Base-by-base conservation (phyloP, 2,113 vertebrate genomes). In the Leuciscus idus region DNA sequence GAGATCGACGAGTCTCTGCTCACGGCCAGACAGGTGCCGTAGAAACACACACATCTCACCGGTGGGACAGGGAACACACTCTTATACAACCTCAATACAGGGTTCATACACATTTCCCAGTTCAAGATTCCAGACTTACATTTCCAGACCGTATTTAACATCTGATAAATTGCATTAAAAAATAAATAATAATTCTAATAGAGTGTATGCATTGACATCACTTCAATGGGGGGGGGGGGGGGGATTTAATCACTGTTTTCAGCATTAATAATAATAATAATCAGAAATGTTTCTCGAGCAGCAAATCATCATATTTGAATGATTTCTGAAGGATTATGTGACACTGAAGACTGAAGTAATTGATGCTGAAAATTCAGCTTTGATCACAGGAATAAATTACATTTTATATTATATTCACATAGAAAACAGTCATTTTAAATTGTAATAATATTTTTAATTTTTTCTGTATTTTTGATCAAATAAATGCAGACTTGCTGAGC, bases 1-100 rank as follows among this genome's bases (percentile, higher is more conserved):
- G 97, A 99, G 87, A 94, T 97, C 1, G 97, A 99, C 0, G 98
- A 98, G 92, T 96, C 96, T 1, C 90, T 99, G 85, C 96, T 99
- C 46, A 99, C 98, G 0, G 96, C 98, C 21, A 92, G 98, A 85
- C 98, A 98, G 95, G 98, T 98, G 78, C 33, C 2, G 1, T 2
- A 43, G 39, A 43, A 43, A 43, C 7, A 43, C 43, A 43, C 43
- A 43, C 43, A 43, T 43, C 43, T 43, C 8, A 9, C 39, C 7
- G 8, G 39, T 7, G 39, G 39, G 39, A 43, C 39, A 43, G 39
- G 39, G 39, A 43, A 8, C 39, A 43, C 33, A 43, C 39, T 43
- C 8, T 43, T 43, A 43, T 2, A 43, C 39, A 43, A 43, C 39
- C 39, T 43, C 39, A 43, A 9, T 43, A 43, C 39, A 43, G 39